Conservation (phyloP, 2,888 invertebrate species). For the Cantharis rufa region DNA sequence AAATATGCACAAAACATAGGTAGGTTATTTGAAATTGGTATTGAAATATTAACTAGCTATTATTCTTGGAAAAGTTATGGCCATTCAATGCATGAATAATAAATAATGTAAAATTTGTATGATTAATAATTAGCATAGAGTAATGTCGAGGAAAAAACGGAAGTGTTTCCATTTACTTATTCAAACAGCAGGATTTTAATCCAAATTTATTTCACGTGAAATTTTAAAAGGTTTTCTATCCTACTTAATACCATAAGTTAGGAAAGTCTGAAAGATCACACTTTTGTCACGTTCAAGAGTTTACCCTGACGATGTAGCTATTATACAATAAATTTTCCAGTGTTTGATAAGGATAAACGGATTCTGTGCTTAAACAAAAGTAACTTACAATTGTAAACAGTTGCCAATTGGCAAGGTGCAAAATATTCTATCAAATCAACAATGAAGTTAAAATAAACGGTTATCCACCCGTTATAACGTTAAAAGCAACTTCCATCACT, state of each 20-base stretch:
- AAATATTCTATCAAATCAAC: constrained; percentile 15
- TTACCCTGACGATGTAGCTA: constrained; percentile 21
- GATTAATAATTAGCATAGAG: neutral
- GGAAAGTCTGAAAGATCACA: constrained; percentile 44
- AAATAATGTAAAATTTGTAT: neutral
- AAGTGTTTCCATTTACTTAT: constrained; percentile 3
- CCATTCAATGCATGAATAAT: neutral
- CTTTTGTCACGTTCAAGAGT: constrained; percentile 42
- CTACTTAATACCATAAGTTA: constrained; percentile 46
- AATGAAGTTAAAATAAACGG: neutral
- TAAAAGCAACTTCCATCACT: constrained; percentile 20
- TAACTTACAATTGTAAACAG: constrained; percentile 20
- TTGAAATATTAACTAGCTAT: neutral
- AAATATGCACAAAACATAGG: neutral
- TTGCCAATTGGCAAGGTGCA: constrained; percentile 18
- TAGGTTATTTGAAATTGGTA: neutral
- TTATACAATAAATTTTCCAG: constrained; percentile 26
- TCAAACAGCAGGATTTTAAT: constrained; percentile 39
- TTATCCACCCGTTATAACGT: neutral
- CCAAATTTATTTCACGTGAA: constrained; percentile 45
- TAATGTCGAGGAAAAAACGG: neutral
- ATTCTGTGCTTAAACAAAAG: constrained; percentile 20
- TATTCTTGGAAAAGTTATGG: neutral
- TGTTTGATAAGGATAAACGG: constrained; percentile 27
- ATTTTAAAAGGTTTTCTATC: constrained; percentile 49